Evolutionary conservation across 2,888 invertebrate genomes (phyloP), one percentile per base, ranked within the genome.

Genomic region (Pyrgus malvae): DNA sequence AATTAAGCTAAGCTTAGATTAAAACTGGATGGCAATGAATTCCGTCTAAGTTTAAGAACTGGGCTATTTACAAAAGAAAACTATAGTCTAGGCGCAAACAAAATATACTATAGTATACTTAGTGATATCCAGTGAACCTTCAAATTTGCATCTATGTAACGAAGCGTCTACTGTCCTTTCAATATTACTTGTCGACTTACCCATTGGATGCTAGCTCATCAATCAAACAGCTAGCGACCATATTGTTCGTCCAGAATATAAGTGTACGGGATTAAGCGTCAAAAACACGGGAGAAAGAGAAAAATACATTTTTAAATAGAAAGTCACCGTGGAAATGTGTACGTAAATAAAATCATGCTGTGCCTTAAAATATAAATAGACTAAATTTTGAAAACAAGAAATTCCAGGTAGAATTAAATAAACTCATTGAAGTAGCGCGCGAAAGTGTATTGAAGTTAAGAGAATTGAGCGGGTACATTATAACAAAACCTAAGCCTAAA

Each of bases 131-230:
- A 23, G n/a, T 53, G 49, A 56, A 21, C 33, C 25, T 25, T 35
- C 7, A 63, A 64, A 68, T 70, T 74, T 72, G 71, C 71, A 68
- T 69, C 74, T 79, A 83, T 65, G 54, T 63, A 76, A 75, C 66
- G 68, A 87, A 87, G 86, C 86, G 59, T 74, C 84, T 88, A 85
- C 75, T 57, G 61, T 71, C 69, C 64, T 70, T 68, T 66, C 72
- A 68, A 71, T 64, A 66, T 66, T 65, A 61, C 65, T 60, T 69
- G 59, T 65, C 66, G 67, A 94, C 95, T 95, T 94, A 95, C 95
- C 95, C 95, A 90, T 92, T 93, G 78, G 92, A 92, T 78, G 94
- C 92, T 91, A 94, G 92, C 92, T 95, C 95, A 91, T 95, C 95
- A 92, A 95, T 94, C 92, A 95, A 93, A 95, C 95, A 95, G 95